A percentile compares a stretch with the other conserved stretches of the same genome.
phyloP scores from a whole-genome alignment of 30 jellyfish, hydroid and myxozoan genomes.

The Hydractinia symbiolongicarpus region DNA sequence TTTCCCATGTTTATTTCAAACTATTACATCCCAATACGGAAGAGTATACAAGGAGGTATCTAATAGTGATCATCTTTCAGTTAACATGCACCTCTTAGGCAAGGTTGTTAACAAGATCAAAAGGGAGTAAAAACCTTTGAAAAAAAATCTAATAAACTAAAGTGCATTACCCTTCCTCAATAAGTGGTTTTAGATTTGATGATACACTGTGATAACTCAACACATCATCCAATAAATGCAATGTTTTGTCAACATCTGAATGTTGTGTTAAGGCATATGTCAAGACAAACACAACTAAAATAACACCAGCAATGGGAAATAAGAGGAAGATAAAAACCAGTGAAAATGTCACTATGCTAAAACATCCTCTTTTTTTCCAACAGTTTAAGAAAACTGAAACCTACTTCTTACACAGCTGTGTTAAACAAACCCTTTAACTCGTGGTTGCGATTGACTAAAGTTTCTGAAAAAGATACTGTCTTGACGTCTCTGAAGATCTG shows the following conservation, averaged over 20 bases:
- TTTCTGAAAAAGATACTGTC: conserved; percentile 13
- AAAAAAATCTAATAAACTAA: too few species aligned
- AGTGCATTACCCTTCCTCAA: conserved; percentile 70
- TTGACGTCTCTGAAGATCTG: conserved; percentile 92
- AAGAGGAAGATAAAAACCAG: too few species aligned
- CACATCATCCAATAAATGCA: conserved; percentile 72
- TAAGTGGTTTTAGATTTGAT: conserved; percentile 47
- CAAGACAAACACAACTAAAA: not conserved
- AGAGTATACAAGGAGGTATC: conserved; percentile 5
- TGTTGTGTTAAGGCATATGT: not conserved
- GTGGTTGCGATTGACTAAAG: too few species aligned
- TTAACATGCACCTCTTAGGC: not conserved
- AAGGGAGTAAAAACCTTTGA: too few species aligned
- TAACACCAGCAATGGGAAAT: too few species aligned
- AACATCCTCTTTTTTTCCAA: not conserved
- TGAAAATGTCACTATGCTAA: not conserved
- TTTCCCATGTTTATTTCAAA: too few species aligned
- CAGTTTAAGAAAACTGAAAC: not conserved
- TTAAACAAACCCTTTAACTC: too few species aligned
- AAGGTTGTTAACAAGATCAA: too few species aligned
- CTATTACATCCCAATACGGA: too few species aligned
- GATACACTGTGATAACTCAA: conserved; percentile 73
- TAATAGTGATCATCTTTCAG: not conserved
- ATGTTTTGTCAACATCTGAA: conserved; percentile 68
- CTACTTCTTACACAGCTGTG: too few species aligned